Evolutionary conservation across 2,888 invertebrate genomes (phyloP), one percentile per base, ranked within the genome.

Genomic region (Mermis nigrescens): DNA sequence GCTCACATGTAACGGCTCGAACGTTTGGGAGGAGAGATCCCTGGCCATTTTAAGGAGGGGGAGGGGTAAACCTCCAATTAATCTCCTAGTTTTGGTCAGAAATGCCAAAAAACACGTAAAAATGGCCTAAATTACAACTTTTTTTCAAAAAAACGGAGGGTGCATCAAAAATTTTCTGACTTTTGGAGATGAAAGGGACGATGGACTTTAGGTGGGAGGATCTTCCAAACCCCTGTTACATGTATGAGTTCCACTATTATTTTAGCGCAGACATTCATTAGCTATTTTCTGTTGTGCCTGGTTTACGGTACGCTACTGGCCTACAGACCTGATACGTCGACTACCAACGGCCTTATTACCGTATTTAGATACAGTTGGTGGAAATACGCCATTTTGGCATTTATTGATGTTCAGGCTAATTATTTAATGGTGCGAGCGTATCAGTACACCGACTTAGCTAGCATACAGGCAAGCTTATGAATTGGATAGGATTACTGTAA

Each of bases 351-450:
- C 61, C 73, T 84, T 51, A 78, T 81, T 65, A 78, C 80, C 55
- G 79, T 82, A 53, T 74, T 85, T 63, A 79, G 79, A 66, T 79
- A 80, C 69, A 80, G 83, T 72, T 84, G 82, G 70, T 85, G 84
- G 83, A 80, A 85, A 65, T 82, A 87, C 67, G 75, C 85, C 62
- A 74, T 86, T 64, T 79, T 87, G 19, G 84, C 86, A 31, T 74
- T 82, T 56, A 79, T 86, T 62, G 87, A 88, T 70, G 86, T 88
- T n/a, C 85, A 86, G 75, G 86, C 86, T 3, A 83, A 84, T 70
- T 87, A 83, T 73, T 76, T 87, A 62, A 79, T 87, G 62, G 84
- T 86, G 22, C 81, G 82, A 71, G 85, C 87, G 0, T 87, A 86
- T 75, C 80, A 81, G 67, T 83, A 80, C 70, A 83, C 83, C 12